phyloP scores from a whole-genome alignment of 2,797 vertebrate genomes.

The Merluccius polli region DNA sequence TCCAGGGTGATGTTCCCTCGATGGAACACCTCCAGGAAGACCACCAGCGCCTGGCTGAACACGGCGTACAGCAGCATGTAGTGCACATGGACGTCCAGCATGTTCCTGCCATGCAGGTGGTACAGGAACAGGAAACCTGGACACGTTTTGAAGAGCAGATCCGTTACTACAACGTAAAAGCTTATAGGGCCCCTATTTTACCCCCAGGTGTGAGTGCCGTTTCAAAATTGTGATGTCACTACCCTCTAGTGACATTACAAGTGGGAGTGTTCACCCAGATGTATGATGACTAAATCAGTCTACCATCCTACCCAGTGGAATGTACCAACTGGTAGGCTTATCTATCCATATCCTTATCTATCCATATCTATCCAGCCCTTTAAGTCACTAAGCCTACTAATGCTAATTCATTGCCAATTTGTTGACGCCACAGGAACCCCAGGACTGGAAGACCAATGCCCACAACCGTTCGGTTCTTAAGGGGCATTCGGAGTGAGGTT shows the following conservation, averaged over 20 bases:
- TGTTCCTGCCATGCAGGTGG: slow-evolving; percentile 86
- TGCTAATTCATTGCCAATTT: background rate
- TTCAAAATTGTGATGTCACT: no score
- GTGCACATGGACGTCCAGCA: slow-evolving; percentile 88
- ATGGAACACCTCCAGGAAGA: slow-evolving; percentile 85
- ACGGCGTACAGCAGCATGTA: slow-evolving; percentile 80
- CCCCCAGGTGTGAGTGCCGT: no score
- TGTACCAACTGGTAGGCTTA: no score
- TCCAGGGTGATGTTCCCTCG: slow-evolving; percentile 84
- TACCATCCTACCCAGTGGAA: no score
- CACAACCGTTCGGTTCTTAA: background rate
- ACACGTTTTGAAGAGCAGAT: background rate
- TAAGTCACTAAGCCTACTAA: background rate
- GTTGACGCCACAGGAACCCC: background rate
- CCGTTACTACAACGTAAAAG: background rate
- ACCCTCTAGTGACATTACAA: no score
- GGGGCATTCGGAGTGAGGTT: background rate
- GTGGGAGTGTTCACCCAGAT: no score
- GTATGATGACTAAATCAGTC: no score
- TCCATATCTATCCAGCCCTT: no score
- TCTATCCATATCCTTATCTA: no score
- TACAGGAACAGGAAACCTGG: slow-evolving; percentile 90
- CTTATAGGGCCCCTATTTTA: no score
- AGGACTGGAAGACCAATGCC: background rate
- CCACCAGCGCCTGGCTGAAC: slow-evolving; percentile 73